Percentiles rank a stretch among this genome's conserved stretches.
phyloP scores from a whole-genome alignment of 2,888 invertebrate species.

The Papilio elwesi region DNA sequence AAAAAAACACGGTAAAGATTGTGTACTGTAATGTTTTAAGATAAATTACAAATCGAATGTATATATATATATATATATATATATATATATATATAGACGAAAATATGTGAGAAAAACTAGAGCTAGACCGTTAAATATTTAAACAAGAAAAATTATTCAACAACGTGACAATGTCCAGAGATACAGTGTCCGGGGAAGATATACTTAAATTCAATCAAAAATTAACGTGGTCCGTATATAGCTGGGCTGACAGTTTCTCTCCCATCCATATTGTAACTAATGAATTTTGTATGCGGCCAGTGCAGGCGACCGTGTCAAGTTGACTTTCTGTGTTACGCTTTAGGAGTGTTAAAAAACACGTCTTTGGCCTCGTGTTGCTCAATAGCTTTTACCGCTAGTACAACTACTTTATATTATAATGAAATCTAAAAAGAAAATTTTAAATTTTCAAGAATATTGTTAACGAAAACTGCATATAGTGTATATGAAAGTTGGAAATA shows the following conservation, averaged over 20 bases:
- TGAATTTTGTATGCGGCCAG: conserved; percentile 30
- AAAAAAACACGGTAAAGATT: too few species aligned
- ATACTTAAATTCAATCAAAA: conserved; percentile 32
- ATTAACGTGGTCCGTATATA: conserved; percentile 18
- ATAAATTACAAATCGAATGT: too few species aligned
- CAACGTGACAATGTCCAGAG: background rate
- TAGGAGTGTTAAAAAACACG: conserved; percentile 11
- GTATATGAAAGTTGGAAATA: too few species aligned
- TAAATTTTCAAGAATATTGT: too few species aligned
- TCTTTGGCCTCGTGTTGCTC: background rate
- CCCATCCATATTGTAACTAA: conserved; percentile 20
- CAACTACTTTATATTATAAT: too few species aligned
- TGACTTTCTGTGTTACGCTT: conserved; percentile 14
- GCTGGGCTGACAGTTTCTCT: conserved; percentile 5
- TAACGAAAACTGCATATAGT: too few species aligned
- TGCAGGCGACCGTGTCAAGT: conserved; percentile 24
- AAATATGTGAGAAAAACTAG: too few species aligned
- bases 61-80: too few species aligned
- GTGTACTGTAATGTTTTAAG: too few species aligned
- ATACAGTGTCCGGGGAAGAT: background rate
- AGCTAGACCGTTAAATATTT: too few species aligned
- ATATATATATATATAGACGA: too few species aligned
- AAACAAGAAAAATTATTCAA: background rate
- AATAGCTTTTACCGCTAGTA: background rate
- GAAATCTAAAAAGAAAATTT: too few species aligned